A percentile compares a stretch with the other conserved stretches of the same genome.
Evolutionary conservation across 2,888 invertebrate species (phyloP).

Genomic region (Drosophila sordidula): DNA sequence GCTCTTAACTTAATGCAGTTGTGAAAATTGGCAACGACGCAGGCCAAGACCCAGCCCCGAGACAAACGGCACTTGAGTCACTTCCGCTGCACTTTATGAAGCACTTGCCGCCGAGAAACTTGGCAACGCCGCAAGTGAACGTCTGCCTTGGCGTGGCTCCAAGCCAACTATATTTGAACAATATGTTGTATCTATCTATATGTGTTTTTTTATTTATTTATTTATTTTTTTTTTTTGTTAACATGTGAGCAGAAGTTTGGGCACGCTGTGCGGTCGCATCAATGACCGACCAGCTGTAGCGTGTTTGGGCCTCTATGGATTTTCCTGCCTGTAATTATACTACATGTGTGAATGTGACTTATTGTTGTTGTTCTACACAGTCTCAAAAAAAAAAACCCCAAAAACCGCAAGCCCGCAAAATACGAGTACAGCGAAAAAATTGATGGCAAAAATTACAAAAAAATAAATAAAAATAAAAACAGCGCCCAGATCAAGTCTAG

Average conservation of each 20-base stretch:
- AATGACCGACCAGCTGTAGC: slow-evolving; percentile 67
- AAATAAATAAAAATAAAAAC: slow-evolving; percentile 28
- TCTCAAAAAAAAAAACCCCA: slow-evolving; percentile 17
- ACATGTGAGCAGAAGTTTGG: slow-evolving; percentile 28
- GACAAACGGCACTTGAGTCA: slow-evolving; percentile 54
- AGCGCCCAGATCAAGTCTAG: slow-evolving; percentile 69
- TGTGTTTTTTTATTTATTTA: slow-evolving; percentile 2
- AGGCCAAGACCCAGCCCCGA: slow-evolving; percentile 11
- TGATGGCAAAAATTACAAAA: slow-evolving; percentile 48
- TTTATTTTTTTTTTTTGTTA: background rate
- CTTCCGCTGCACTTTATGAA: slow-evolving; percentile 70
- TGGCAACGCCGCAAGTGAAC: slow-evolving; percentile 73
- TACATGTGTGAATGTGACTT: slow-evolving; percentile 24
- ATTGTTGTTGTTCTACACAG: slow-evolving; percentile 33
- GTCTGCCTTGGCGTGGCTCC: slow-evolving; percentile 58
- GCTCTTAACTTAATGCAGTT: slow-evolving; percentile 19
- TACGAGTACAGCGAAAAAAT: slow-evolving; percentile 34
- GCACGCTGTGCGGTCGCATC: slow-evolving; percentile 68
- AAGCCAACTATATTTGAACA: slow-evolving; percentile 12
- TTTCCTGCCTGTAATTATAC: slow-evolving; percentile 57
- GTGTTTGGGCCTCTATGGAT: slow-evolving; percentile 36
- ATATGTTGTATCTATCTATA: slow-evolving; percentile 4
- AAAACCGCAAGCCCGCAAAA: slow-evolving; percentile 42
- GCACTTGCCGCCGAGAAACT: slow-evolving; percentile 62
- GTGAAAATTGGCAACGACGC: slow-evolving; percentile 49